Evolutionary conservation across 2,797 vertebrate species (phyloP), one percentile per base, ranked within the genome.

Genomic region (Xiphophorus birchmanni): DNA sequence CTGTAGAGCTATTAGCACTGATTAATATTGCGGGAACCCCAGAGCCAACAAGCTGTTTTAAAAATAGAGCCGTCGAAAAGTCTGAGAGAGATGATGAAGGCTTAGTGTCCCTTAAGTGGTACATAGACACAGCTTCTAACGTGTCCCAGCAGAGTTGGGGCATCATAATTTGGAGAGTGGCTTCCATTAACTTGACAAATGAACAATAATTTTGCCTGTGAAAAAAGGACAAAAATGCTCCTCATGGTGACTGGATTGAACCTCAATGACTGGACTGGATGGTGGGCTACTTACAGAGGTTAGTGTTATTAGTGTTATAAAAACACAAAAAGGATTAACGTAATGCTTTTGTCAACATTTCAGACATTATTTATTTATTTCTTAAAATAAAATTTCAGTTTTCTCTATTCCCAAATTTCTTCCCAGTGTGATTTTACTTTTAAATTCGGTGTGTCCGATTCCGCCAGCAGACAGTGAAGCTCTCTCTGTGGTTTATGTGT

Each of bases 181-280:
- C 26, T 32, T 80, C 37, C n/a, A 54, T 67, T 75, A 75, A 76
- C 23, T 76, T 60, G 44, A 76, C 26, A 63, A 47, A 72, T 40
- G 74, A 73, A 54, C 73, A 67, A 75, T 69, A 40, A 69, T 26
- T 75, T 12, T 56, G 37, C 42, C 48, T n/a, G 50, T 32, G 32
- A 48, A 58, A 60, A 50, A 35, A 72, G 13, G 5, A n/a, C 17
- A 23, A 32, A 35, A 54, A 42, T 54, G 18, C 5, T 71, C n/a
- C 17, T 32, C 26, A 21, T 29, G 44, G 56, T 29, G 2, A 60
- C 13, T 74, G 23, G 23, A 26, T 9, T 9, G 32, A 48, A 10
- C 71, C 10, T 23, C 29, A 12, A n/a, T n/a, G 12, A n/a, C 13
- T 40, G 26, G 56, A 10, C 21, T 15, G 26, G n/a, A 56, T 37